A percentile compares a stretch with the other conserved stretches of the same genome.
These are phyloP conservation scores for Camponotus pennsylvanicus DNA, from an alignment of 1,140 invertebrate species.

Conservation along the genomic window DNA sequence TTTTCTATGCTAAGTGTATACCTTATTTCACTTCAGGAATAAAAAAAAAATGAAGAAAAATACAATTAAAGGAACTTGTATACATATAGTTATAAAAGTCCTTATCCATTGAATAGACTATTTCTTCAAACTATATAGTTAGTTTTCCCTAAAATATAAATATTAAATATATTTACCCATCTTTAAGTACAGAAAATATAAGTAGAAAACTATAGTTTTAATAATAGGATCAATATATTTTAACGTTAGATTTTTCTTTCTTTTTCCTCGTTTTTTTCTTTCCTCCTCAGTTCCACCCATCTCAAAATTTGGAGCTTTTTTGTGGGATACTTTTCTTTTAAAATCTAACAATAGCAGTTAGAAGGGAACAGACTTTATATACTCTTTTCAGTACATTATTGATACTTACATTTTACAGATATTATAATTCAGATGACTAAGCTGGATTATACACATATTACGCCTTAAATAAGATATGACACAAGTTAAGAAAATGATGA, in stretches of 20 bases:
- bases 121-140: not conserved
- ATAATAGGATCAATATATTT: conserved; percentile 39
- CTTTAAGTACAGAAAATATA: conserved; percentile 24
- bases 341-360: not conserved
- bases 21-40: not conserved
- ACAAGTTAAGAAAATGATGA: not conserved
- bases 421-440: not conserved
- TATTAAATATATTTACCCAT: not conserved
- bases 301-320: not conserved
- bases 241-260: conserved; percentile 31
- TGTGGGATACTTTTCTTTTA: not conserved
- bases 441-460: conserved; percentile 1
- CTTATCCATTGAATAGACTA: not conserved
- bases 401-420: not conserved
- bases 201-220: not conserved
- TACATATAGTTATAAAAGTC: not conserved
- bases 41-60: not conserved
- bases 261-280: not conserved
- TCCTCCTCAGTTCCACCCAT: not conserved
- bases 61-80: not conserved
- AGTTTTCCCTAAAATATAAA: conserved; percentile 10
- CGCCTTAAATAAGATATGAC: conserved; percentile 9
- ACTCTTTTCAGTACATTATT: not conserved
- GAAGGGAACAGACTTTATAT: not conserved
- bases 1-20: not conserved